These are phyloP conservation scores for Pediacus dermestoides DNA, from an alignment of 2,888 invertebrate genomes.

Conservation along the genomic window DNA sequence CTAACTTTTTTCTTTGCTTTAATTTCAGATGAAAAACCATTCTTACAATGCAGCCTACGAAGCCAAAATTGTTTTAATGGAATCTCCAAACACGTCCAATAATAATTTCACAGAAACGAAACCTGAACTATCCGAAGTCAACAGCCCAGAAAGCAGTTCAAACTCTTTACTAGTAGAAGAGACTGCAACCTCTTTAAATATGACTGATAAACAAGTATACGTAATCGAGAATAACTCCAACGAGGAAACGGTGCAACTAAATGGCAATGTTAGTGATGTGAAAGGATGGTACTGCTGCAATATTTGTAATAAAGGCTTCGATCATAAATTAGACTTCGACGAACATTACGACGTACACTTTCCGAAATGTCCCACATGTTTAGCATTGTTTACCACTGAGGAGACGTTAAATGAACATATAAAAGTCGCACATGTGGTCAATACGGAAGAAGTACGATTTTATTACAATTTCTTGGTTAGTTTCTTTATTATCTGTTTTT, in stretches of 20 bases:
- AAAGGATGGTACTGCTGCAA: constrained; percentile 43
- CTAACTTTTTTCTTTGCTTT: too few species aligned
- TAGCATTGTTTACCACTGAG: constrained; percentile 49
- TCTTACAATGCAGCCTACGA: too few species aligned
- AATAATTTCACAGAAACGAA: too few species aligned
- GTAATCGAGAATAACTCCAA: constrained; percentile 4
- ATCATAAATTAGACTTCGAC: constrained; percentile 43
- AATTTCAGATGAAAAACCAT: too few species aligned
- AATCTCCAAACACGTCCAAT: too few species aligned
- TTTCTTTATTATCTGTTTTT: constrained; percentile 5
- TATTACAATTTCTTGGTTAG: constrained; percentile 3
- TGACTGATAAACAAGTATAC: constrained; percentile 18
- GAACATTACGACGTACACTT: constrained; percentile 48
- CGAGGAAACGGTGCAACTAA: too few species aligned
- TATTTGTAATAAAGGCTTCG: constrained; percentile 46
- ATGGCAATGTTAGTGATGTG: too few species aligned
- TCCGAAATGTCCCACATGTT: constrained; percentile 48
- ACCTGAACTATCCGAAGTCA: too few species aligned
- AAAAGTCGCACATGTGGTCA: constrained; percentile 38
- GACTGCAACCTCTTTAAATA: constrained; percentile 13
- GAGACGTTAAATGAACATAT: constrained; percentile 47
- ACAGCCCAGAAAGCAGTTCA: too few species aligned
- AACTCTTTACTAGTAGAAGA: constrained; percentile 20
- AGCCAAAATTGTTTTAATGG: too few species aligned
- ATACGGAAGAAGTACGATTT: constrained; percentile 16